Conservation (phyloP, 64 coral and sea anemone genomes). For the Porites australiensis region DNA sequence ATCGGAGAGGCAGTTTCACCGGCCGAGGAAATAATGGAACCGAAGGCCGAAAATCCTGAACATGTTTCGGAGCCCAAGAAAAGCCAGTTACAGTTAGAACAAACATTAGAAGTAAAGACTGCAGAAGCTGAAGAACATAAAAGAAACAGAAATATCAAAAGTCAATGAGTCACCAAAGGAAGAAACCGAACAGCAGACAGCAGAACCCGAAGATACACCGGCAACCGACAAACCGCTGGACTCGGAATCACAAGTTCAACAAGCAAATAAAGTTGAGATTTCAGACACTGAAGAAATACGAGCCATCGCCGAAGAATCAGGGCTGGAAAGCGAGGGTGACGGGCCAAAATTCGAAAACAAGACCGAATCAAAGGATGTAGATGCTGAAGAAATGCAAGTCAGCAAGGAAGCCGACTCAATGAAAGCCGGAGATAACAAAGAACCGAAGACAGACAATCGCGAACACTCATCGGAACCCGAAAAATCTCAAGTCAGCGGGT, state of each 20-base stretch:
- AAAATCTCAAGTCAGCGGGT: not conserved
- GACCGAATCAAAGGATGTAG: not conserved
- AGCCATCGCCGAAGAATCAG: not conserved
- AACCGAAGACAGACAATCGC: not conserved
- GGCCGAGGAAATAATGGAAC: too few relatives aligned
- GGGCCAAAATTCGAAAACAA: not conserved
- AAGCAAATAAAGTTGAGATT: not conserved
- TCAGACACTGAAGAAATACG: not conserved
- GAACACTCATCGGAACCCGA: not conserved
- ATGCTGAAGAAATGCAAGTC: not conserved
- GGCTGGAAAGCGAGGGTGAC: not conserved
- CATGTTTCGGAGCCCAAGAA: too few relatives aligned
- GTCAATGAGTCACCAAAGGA: not conserved
- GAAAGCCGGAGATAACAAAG: not conserved
- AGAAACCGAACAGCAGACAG: not conserved
- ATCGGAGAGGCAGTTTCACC: not conserved
- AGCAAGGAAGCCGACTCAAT: not conserved
- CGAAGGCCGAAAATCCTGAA: not conserved
- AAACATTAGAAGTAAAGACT: too few relatives aligned
- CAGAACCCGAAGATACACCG: not conserved
- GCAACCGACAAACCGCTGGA: not conserved
- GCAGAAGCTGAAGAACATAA: too few relatives aligned
- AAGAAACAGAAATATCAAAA: not conserved
- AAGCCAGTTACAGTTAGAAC: too few relatives aligned
- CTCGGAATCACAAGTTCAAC: not conserved